Conservation (phyloP, 2,113 vertebrate species). For the Antigone vipio region DNA sequence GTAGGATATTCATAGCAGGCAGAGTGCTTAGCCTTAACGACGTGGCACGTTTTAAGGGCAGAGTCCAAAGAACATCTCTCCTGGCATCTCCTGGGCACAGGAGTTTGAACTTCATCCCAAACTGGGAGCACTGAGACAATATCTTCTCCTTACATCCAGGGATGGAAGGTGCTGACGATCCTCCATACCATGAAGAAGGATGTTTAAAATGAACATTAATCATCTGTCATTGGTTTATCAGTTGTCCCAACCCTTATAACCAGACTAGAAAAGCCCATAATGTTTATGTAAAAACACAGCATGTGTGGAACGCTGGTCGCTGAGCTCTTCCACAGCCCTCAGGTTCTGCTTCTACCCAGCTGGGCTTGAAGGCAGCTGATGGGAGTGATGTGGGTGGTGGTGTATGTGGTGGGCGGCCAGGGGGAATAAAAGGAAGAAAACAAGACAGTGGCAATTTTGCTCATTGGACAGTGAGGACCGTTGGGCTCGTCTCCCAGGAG, state of each 20-base stretch:
- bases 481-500: not conserved
- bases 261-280: not conserved
- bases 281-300: not conserved
- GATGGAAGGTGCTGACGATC: not conserved
- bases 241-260: not conserved
- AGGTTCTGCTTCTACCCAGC: not conserved
- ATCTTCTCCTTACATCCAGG: not conserved
- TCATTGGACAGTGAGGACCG: not conserved
- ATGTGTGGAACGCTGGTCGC: no score
- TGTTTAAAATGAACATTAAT: not conserved
- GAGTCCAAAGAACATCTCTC: not conserved
- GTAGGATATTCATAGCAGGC: not conserved
- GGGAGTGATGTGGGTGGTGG: not conserved
- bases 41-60: not conserved
- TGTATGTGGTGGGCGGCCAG: accelerated
- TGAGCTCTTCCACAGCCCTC: not conserved
- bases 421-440: not conserved
- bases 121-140: not conserved
- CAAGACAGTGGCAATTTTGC: accelerated
- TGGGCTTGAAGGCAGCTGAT: not conserved
- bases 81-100: not conserved
- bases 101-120: not conserved
- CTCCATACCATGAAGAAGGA: not conserved
- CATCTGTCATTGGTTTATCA: not conserved
- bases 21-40: not conserved